Conservation (phyloP, 2,797 vertebrate species). For the Tenualosa ilisha region DNA sequence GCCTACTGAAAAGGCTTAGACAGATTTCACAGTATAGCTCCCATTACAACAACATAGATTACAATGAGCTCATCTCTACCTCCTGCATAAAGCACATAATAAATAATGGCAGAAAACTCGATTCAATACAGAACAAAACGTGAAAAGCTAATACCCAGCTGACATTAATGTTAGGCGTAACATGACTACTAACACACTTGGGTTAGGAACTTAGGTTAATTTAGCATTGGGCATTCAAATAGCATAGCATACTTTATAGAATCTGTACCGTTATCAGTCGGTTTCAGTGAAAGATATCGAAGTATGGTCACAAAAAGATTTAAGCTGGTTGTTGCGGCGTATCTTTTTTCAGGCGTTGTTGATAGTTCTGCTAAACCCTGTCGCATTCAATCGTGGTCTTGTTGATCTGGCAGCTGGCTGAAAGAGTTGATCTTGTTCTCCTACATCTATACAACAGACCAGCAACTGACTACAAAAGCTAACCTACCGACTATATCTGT, state of each 20-base stretch:
- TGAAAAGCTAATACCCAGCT: background rate
- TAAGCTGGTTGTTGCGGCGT: background rate
- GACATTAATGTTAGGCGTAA: background rate
- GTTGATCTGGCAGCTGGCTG: background rate
- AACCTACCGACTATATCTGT: background rate
- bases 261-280: background rate
- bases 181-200: background rate
- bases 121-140: background rate
- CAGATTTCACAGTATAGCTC: no score
- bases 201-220: background rate
- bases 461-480: background rate
- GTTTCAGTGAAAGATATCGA: background rate
- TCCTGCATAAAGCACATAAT: background rate
- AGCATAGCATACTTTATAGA: background rate
- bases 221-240: background rate
- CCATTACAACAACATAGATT: no score
- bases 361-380: background rate
- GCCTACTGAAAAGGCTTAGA: background rate
- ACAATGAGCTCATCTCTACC: background rate
- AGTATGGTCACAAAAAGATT: background rate
- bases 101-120: background rate
- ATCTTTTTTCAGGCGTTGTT: background rate
- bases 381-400: background rate
- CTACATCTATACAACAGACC: background rate
- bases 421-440: background rate